Evolutionary conservation across 2,888 invertebrate species (phyloP).

Genomic region (Sclerodermus sp.): DNA sequence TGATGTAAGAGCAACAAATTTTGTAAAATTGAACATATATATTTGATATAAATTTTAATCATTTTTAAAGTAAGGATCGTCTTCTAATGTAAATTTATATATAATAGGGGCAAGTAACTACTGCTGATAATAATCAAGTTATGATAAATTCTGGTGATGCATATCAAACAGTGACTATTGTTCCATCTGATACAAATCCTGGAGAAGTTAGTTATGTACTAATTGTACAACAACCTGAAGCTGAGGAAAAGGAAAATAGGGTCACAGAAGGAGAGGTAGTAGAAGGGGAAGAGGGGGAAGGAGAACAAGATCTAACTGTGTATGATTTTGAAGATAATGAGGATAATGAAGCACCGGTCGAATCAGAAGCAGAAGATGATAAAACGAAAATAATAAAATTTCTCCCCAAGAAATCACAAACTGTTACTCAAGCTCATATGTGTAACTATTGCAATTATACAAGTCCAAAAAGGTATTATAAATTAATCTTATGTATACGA

Average conservation of each 20-base stretch:
- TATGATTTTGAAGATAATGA: constrained; percentile 57
- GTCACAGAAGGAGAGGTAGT: constrained; percentile 57
- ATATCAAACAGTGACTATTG: constrained; percentile 81
- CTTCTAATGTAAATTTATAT: too few species aligned
- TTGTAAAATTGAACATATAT: too few species aligned
- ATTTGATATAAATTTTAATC: not conserved
- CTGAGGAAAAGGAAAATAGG: constrained; percentile 62
- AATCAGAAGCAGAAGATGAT: constrained; percentile 69
- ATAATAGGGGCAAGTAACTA: constrained; percentile 40
- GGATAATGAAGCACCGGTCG: constrained; percentile 57
- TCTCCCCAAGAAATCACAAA: constrained; percentile 65
- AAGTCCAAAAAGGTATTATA: constrained; percentile 74
- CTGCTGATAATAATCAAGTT: constrained; percentile 56
- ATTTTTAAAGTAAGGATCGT: not conserved
- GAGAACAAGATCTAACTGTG: constrained; percentile 56
- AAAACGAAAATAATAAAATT: constrained; percentile 68
- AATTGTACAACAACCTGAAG: constrained; percentile 76
- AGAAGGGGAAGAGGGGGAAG: constrained; percentile 58
- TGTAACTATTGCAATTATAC: constrained; percentile 92
- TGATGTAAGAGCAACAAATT: too few species aligned
- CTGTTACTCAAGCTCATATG: constrained; percentile 71
- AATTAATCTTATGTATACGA: too few species aligned
- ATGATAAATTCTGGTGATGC: constrained; percentile 65
- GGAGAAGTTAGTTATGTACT: constrained; percentile 87
- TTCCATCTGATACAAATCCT: constrained; percentile 75